A percentile compares a stretch with the other conserved stretches of the same genome.
phyloP scores from a whole-genome alignment of 2,797 vertebrate genomes.

The Dendrocincla fuliginosa region DNA sequence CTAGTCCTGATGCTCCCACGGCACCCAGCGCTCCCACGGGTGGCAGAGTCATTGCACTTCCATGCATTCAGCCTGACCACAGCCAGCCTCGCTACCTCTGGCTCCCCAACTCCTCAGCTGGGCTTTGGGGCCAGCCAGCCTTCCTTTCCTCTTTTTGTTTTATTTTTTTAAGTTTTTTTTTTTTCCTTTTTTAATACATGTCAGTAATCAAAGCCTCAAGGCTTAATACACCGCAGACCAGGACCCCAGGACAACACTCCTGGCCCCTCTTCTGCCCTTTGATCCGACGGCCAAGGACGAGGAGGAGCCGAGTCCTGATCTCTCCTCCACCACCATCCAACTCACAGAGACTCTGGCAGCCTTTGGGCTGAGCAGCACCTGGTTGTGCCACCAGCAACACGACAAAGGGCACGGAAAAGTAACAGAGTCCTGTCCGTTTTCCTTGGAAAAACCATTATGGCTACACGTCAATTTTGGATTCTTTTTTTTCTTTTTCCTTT shows the following conservation, averaged over 20 bases:
- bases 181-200: background rate
- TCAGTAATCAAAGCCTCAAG: slow-evolving; percentile 23
- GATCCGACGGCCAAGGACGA: background rate
- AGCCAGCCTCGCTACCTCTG: background rate
- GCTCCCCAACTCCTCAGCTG: background rate
- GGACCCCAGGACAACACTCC: background rate
- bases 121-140: background rate
- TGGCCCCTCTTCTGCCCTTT: background rate
- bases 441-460: slow-evolving; percentile 46
- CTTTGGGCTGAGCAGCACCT: background rate
- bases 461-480: slow-evolving; percentile 35
- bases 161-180: too few relatives aligned
- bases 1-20: background rate
- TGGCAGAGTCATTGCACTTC: slow-evolving; percentile 45
- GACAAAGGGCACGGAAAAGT: background rate
- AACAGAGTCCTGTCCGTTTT: slow-evolving; percentile 4
- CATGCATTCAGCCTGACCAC: background rate
- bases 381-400: background rate
- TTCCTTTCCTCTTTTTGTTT: background rate
- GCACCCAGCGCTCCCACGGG: background rate
- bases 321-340: background rate
- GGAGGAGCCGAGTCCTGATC: background rate
- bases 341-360: background rate
- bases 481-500: background rate
- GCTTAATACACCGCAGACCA: background rate